These are phyloP conservation scores for Aradophagus sp. DNA, from an alignment of 1,140 invertebrate genomes.

Conservation along the genomic window DNA sequence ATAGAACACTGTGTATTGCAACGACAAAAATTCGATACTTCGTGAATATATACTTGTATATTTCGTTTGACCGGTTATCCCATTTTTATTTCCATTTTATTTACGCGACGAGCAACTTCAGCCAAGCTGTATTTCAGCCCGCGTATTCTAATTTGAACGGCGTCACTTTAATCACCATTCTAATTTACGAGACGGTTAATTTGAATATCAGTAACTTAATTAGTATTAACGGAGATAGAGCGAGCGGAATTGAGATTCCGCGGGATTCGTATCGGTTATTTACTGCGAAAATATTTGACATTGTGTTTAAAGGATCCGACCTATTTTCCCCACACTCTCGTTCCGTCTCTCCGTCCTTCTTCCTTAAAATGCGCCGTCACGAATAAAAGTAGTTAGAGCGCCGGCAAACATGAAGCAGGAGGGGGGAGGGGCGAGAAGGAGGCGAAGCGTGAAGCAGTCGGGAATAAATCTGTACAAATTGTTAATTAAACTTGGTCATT, in stretches of 20 bases:
- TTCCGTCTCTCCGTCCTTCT: too few species aligned
- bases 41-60: too few species aligned
- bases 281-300: not conserved
- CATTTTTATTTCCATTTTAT: slow-evolving; percentile 16
- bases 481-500: slow-evolving; percentile 42
- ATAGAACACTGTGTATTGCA: too few species aligned
- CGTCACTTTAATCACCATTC: slow-evolving; percentile 26
- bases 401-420: too few species aligned
- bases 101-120: slow-evolving; percentile 3
- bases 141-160: slow-evolving; percentile 23
- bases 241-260: slow-evolving; percentile 4
- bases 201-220: slow-evolving; percentile 35
- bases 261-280: not conserved
- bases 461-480: slow-evolving; percentile 36
- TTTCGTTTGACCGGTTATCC: too few species aligned
- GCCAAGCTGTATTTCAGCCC: slow-evolving; percentile 4
- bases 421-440: too few species aligned
- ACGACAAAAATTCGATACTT: too few species aligned
- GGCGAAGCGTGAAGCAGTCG: not conserved
- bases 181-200: slow-evolving; percentile 27
- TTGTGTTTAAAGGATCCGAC: too few species aligned
- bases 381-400: too few species aligned
- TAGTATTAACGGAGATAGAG: slow-evolving; percentile 33
- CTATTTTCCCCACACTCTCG: too few species aligned
- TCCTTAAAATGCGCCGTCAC: too few species aligned